Conservation (phyloP, 2,113 vertebrate genomes). For the Crypturellus undulatus region DNA sequence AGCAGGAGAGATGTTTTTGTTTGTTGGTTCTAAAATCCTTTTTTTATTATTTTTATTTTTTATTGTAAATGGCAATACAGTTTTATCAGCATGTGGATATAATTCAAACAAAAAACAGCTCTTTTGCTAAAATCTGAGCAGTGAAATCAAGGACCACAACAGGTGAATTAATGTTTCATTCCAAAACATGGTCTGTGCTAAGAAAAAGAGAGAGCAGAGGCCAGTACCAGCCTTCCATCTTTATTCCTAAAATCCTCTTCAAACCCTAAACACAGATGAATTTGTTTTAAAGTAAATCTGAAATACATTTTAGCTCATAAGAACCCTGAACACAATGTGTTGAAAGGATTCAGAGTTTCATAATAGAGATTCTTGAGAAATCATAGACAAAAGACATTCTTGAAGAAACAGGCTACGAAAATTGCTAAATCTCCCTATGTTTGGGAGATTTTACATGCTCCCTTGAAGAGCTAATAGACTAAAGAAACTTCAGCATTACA, state of each 20-base stretch:
- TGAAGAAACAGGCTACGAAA: background rate
- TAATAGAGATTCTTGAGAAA: rapidly evolving
- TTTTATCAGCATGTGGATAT: too few species aligned
- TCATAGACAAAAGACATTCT: background rate
- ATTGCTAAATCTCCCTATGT: background rate
- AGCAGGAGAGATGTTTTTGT: background rate
- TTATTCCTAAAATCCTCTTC: background rate
- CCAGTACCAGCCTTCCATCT: rapidly evolving
- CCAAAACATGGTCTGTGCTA: background rate
- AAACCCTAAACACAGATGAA: background rate
- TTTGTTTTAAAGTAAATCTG: background rate
- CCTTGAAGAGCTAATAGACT: background rate
- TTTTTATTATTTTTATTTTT: too few species aligned
- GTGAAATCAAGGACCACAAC: background rate
- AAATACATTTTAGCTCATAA: background rate
- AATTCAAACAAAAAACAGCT: background rate
- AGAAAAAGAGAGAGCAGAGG: background rate
- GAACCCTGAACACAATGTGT: rapidly evolving
- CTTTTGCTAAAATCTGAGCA: background rate
- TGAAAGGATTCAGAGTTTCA: background rate
- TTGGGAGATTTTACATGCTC: background rate
- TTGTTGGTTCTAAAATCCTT: too few species aligned
- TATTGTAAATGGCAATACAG: too few species aligned
- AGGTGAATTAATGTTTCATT: background rate
- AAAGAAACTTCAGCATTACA: background rate